Evolutionary conservation across 2,113 vertebrate species (phyloP), one percentile per base, ranked within the genome.

Genomic region (Carassius auratus): DNA sequence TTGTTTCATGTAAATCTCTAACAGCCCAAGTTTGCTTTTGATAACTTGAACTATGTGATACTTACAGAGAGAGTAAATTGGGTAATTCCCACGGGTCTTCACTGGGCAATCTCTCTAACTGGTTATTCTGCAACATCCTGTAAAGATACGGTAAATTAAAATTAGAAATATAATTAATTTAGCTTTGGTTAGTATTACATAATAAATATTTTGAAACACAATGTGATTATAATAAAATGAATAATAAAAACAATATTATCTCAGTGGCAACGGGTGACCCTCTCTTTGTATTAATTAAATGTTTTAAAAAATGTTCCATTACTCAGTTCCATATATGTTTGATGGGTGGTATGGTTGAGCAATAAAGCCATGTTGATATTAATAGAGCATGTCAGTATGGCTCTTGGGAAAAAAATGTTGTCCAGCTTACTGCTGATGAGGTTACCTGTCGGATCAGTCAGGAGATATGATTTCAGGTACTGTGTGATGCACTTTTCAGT

Each of bases 71-170:
- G 85, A 97, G 95, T 77, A 99, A 96, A 91, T 96, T 98, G 86
- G 96, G 96, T 87, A 99, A 95, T 90, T 97, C 96, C 95, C 97
- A 95, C 88, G 96, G 94, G 59, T 95, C 95, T 91, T 98, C 96
- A 36, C 95, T 95, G 9, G 97, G 97, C 90, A 99, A 93, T 82
- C 93, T 89, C 88, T 95, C 95, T 87, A 99, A 93, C 85, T 96
- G 96, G 92, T 99, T 99, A 90, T 98, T 97, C 91, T 99, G 98
- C 69, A 99, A 91, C 98, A 99, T 99, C 93, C 98, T 99, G 88
- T 50, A 93, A 94, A 33, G 26, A 84, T 91, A 50, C 81, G 8
- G 71, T 6, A 83, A 80, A 68, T 3, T 45, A 0, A 59, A 55
- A 74, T 80, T 9, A 64, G 64, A 33, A 33, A 68, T 6, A 33